Evolutionary conservation across 2,797 vertebrate species (phyloP).

Genomic region (Craterocephalus amniculus): DNA sequence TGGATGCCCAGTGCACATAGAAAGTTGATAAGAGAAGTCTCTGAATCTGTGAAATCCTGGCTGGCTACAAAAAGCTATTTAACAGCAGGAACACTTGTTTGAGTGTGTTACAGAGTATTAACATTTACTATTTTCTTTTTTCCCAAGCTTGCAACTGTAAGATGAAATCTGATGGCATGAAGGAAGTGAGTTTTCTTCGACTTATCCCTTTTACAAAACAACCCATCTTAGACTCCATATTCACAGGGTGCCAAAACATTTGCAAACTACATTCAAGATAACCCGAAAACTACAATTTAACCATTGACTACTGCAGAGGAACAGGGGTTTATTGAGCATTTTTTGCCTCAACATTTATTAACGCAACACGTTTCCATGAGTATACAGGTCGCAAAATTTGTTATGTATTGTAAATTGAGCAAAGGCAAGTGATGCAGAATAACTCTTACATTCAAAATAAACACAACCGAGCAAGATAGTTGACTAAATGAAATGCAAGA

Average conservation of each 20-base stretch:
- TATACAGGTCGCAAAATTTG: not conserved
- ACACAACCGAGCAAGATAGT: not conserved
- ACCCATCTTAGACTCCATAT: not conserved
- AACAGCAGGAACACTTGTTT: not conserved
- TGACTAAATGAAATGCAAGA: not conserved
- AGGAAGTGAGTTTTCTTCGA: not conserved
- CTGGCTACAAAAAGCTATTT: not conserved
- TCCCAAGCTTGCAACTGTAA: not conserved
- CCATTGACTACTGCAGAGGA: slow-evolving; percentile 38
- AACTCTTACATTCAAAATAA: not conserved
- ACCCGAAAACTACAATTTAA: slow-evolving; percentile 19
- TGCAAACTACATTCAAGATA: slow-evolving; percentile 4
- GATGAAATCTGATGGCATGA: not conserved
- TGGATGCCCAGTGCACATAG: no score
- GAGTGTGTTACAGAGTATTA: not conserved
- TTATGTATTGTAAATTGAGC: not conserved
- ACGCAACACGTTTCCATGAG: slow-evolving; percentile 14
- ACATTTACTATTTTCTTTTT: not conserved
- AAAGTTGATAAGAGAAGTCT: no score
- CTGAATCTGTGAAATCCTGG: no score
- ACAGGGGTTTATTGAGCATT: slow-evolving; percentile 1
- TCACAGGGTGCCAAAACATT: not conserved
- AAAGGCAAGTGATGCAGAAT: not conserved
- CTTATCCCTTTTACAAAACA: not conserved
- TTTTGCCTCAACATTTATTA: slow-evolving; percentile 44